These are phyloP conservation scores for Coregonus sp. DNA, from an alignment of 2,797 vertebrate species.

Conservation along the genomic window DNA sequence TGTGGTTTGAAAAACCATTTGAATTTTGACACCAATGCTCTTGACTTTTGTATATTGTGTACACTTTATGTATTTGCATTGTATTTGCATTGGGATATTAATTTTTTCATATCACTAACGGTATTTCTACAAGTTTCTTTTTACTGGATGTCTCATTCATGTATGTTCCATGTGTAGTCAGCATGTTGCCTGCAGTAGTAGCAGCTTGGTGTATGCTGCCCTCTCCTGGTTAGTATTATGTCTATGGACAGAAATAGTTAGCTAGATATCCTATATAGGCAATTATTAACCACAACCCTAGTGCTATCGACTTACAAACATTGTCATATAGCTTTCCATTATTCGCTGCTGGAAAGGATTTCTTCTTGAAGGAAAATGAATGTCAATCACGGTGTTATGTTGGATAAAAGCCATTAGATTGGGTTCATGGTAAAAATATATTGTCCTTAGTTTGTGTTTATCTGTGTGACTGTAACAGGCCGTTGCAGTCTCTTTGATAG, in stretches of 20 bases:
- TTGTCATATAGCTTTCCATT: no score
- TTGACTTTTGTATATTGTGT: background rate
- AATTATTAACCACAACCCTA: no score
- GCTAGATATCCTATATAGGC: no score
- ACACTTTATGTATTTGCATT: background rate
- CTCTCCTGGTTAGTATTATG: constrained; percentile 53
- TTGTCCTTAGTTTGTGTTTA: no score
- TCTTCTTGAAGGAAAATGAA: no score
- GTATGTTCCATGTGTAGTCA: background rate
- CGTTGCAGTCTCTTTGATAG: no score
- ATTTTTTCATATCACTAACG: background rate
- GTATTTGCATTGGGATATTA: background rate
- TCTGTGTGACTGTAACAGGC: no score
- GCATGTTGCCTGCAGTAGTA: background rate
- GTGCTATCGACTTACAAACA: no score
- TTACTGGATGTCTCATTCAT: background rate
- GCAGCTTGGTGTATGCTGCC: constrained; percentile 46
- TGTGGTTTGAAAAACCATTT: background rate
- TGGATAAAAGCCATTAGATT: no score
- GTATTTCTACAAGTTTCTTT: background rate
- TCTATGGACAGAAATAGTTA: background rate
- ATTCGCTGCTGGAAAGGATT: constrained; percentile 52
- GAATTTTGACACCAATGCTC: background rate
- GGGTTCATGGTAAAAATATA: no score
- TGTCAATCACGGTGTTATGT: no score